Base-by-base conservation (phyloP, 2,888 invertebrate species). In the Yponomeuta cagnagella region DNA sequence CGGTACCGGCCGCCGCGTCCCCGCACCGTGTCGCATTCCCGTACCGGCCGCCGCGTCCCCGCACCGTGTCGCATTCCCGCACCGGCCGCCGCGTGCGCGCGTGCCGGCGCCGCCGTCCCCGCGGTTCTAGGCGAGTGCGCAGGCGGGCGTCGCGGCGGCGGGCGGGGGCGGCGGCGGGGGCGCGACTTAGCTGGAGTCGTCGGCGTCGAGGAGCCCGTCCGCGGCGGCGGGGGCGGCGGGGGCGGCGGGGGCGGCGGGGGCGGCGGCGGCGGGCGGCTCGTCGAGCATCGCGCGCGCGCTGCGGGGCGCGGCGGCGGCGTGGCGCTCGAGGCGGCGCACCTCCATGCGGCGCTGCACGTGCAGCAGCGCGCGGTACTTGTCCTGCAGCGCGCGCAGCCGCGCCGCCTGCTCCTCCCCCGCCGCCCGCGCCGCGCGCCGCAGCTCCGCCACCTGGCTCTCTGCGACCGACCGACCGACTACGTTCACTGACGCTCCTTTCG, bases 321-420 rank as follows among this genome's bases (percentile, higher is more conserved):
- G 90, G 66, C 93, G 84, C 80, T 93, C 93, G 71, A 94, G 87
- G 71, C 92, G 88, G 72, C 93, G 92, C 74, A 89, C 85, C 79
- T 94, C 94, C 52, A 90, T 80, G 37, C 93, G 87, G 77, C 94
- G 91, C 84, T 94, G 92, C 71, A 93, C 91, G 72, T 93, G 89
- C 78, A 93, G 86, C 77, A 94, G 91, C 74, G 93, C 91, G 74
- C 88, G 82, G 83, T 94, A 94, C 82, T 94, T 94, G 76, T 93
- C 94, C 75, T 92, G 93, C 73, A 93, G 85, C 12, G 94, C 93
- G 74, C 92, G 92, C 75, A 93, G 77, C 76, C 93, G 89, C 77
- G 93, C 93, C 77, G 93, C 91, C 79, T 93, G 94, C 79, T 95
- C 95, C 76, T 95, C 95, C 73, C 94, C 89, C 68, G 88, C 85